Evolutionary conservation across 1,140 invertebrate genomes (phyloP).

Genomic region (Pachypeltis micranthus): DNA sequence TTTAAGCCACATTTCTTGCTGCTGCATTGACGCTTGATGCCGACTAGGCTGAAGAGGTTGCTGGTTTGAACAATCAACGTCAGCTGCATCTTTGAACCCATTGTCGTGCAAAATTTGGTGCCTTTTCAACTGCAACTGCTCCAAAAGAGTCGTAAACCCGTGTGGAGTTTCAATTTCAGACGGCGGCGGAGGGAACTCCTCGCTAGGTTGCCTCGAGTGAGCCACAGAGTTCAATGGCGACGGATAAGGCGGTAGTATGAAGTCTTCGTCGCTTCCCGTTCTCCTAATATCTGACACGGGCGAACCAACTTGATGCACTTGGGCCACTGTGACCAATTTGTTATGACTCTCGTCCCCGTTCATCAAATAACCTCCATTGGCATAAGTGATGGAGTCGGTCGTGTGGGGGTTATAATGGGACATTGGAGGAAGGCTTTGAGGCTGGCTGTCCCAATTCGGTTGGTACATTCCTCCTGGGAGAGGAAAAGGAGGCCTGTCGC

Average conservation of each 20-base stretch:
- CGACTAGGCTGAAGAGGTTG: not conserved
- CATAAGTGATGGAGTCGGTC: slow-evolving; percentile 42
- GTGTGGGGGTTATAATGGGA: slow-evolving; percentile 22
- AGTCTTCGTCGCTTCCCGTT: slow-evolving; percentile 30
- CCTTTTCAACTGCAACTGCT: slow-evolving; percentile 62
- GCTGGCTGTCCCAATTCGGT: slow-evolving; percentile 30
- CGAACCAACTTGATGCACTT: slow-evolving; percentile 64
- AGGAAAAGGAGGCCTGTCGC: slow-evolving; percentile 40
- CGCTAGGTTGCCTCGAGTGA: slow-evolving; percentile 72
- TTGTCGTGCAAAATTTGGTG: slow-evolving; percentile 43
- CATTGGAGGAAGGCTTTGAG: slow-evolving; percentile 34
- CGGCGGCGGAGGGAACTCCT: slow-evolving; percentile 79
- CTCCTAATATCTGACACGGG: slow-evolving; percentile 36
- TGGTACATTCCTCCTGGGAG: slow-evolving; percentile 29
- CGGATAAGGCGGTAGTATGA: slow-evolving; percentile 64
- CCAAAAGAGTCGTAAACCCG: slow-evolving; percentile 45
- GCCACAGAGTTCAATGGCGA: slow-evolving; percentile 54
- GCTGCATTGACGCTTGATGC: slow-evolving; percentile 12
- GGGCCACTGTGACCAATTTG: slow-evolving; percentile 61
- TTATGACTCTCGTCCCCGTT: slow-evolving; percentile 16
- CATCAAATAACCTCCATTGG: slow-evolving; percentile 37
- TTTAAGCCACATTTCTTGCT: slow-evolving; percentile 50
- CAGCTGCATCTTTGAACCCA: slow-evolving; percentile 22
- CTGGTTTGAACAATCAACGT: slow-evolving; percentile 32
- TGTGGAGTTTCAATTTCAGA: slow-evolving; percentile 42